A percentile compares a stretch with the other conserved stretches of the same genome.
phyloP scores from a whole-genome alignment of 2,888 invertebrate genomes.

The Therioaphis trifolii region DNA sequence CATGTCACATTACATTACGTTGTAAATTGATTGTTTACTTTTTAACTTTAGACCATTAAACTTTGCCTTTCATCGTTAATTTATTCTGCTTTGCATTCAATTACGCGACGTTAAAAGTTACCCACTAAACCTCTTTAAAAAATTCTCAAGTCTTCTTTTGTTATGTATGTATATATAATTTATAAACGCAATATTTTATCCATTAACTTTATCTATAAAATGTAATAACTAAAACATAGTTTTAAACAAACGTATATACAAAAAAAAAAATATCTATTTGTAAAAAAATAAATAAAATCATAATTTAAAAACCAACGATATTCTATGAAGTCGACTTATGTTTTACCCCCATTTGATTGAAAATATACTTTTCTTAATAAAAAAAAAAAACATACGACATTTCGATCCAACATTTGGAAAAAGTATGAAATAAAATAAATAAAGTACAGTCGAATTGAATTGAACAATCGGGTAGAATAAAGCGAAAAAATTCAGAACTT shows the following conservation, averaged over 20 bases:
- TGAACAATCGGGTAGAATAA: neutral
- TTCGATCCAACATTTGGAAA: neutral
- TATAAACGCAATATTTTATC: neutral
- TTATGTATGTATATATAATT: neutral
- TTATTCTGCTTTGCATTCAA: neutral
- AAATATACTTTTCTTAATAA: neutral
- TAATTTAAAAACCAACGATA: neutral
- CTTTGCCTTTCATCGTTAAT: neutral
- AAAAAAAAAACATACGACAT: neutral
- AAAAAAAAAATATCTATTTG: neutral
- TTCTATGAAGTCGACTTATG: neutral
- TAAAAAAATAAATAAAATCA: neutral
- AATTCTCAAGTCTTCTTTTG: neutral
- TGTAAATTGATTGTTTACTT: constrained; percentile 4
- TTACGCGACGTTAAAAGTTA: neutral
- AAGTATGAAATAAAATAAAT: neutral
- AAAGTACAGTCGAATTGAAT: neutral
- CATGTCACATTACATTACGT: neutral
- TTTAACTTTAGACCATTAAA: neutral
- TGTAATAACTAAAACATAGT: neutral
- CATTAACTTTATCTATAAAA: neutral
- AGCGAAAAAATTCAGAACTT: neutral
- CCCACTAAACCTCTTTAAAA: neutral
- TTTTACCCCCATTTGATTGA: neutral
- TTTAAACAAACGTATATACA: neutral